Base-by-base conservation (phyloP, 2,888 invertebrate species). In the Barypeithes pellucidus region DNA sequence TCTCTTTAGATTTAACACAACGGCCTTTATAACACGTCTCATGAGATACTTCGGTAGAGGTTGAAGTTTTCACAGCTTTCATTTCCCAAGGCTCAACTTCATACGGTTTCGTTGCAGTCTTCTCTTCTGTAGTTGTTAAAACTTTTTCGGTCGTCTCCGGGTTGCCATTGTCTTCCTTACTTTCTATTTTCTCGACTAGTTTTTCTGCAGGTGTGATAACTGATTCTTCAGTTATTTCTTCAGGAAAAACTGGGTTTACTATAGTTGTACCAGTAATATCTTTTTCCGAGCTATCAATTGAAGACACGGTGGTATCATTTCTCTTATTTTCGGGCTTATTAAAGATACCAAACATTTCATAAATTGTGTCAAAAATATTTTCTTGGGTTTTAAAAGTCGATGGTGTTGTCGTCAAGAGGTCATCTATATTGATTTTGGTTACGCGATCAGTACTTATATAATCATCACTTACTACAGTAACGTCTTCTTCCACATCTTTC, bases 21-120 rank as follows among this genome's bases (percentile, higher is more conserved):
- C 92, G 91, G 12, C 95, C 95, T 83, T 93, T 91, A 84, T 93
- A 95, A 83, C 95, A 95, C 39, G 95, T 95, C 89, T 95, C 94
- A 79, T 95, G 93, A 12, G 94, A 93, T 50, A 94, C 88, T 84
- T 94, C 94, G 18, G 94, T 94, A 2, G 94, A 93, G 81, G 93
- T 94, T 1, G 94, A 93, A 0, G 95, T 95, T 77, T 92, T 90
- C 8, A 93, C 85, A 5, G 90, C 89, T 88, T 11, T 87, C 86
- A 77, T 89, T 86, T 84, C 88, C 87, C 88, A 89, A 85, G 82
- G 87, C 86, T 78, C 87, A 83, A 72, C 78, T 63, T 80, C 77
- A 60, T 68, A 79, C 20, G 75, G 75, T 68, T 67, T 75, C 22
- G 66, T 72, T 54, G 52, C 47, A 4, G 54, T 29, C 61, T 87